Evolutionary conservation across 2,797 vertebrate genomes (phyloP).

Genomic region (Chrysocyon brachyurus): DNA sequence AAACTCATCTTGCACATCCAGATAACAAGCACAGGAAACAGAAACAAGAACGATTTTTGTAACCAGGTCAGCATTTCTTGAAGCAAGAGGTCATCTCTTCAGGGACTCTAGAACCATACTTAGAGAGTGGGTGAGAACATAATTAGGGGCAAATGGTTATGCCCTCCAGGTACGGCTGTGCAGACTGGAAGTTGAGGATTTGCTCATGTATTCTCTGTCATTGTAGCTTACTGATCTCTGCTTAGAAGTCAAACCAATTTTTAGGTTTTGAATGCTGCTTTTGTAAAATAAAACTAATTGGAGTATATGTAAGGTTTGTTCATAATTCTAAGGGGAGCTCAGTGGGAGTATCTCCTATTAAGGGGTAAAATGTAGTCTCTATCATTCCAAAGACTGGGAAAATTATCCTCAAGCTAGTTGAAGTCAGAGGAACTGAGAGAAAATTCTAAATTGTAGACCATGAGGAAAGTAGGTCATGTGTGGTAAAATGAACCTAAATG

Average conservation of each 20-base stretch:
- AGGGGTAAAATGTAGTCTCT: background rate
- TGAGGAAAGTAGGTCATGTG: background rate
- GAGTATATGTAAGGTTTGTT: background rate
- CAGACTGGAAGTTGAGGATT: background rate
- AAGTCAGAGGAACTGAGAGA: conserved; percentile 1
- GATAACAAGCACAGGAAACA: background rate
- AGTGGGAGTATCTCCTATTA: background rate
- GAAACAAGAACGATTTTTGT: background rate
- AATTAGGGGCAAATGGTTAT: background rate
- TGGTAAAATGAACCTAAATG: conserved; percentile 30
- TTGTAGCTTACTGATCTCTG: background rate
- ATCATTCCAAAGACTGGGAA: background rate
- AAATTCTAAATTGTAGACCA: conserved; percentile 2
- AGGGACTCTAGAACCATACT: background rate
- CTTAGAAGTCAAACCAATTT: background rate
- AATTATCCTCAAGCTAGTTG: background rate
- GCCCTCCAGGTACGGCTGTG: background rate
- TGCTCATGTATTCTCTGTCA: background rate
- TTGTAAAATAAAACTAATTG: background rate
- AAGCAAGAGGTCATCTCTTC: background rate
- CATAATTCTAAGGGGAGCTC: background rate
- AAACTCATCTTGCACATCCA: background rate
- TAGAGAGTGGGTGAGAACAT: background rate
- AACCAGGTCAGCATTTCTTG: background rate
- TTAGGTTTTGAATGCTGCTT: background rate